A percentile compares a stretch with the other conserved stretches of the same genome.
Conservation (phyloP, 2,888 invertebrate species). For the Timema podura region DNA sequence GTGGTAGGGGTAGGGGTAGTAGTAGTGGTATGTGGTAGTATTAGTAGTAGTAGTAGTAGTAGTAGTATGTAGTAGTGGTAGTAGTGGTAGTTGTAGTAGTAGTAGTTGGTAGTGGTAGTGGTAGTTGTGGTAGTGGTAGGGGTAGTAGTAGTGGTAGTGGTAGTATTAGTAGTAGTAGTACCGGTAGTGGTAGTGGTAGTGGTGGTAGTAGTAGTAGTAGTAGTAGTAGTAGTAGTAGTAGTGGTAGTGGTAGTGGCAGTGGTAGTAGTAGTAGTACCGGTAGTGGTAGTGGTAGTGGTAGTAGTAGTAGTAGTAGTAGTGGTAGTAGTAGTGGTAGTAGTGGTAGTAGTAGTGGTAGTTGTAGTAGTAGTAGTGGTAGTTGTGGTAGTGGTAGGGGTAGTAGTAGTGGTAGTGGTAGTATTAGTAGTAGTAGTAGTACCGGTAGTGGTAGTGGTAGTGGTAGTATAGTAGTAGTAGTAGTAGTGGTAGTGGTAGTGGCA, state of each 20-base stretch:
- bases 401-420: too few relatives aligned
- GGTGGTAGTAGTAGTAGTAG: background rate
- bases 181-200: background rate
- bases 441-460: background rate
- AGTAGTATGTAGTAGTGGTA: background rate
- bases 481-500: background rate
- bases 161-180: background rate
- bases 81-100: background rate
- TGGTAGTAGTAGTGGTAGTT: too few relatives aligned
- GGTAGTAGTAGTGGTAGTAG: too few relatives aligned
- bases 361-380: too few relatives aligned
- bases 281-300: too few relatives aligned
- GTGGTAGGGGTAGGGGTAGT: too few relatives aligned
- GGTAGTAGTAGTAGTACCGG: too few relatives aligned
- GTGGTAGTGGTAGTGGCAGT: too few relatives aligned
- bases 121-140: background rate
- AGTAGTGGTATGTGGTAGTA: too few relatives aligned
- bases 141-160: background rate
- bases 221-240: background rate
- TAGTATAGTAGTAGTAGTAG: background rate
- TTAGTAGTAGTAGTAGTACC: background rate
- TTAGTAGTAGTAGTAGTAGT: too few relatives aligned
- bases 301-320: background rate
- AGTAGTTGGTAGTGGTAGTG: background rate
- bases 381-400: too few relatives aligned